Evolutionary conservation across 2,888 invertebrate genomes (phyloP).

Genomic region (Lithophane leautieri): DNA sequence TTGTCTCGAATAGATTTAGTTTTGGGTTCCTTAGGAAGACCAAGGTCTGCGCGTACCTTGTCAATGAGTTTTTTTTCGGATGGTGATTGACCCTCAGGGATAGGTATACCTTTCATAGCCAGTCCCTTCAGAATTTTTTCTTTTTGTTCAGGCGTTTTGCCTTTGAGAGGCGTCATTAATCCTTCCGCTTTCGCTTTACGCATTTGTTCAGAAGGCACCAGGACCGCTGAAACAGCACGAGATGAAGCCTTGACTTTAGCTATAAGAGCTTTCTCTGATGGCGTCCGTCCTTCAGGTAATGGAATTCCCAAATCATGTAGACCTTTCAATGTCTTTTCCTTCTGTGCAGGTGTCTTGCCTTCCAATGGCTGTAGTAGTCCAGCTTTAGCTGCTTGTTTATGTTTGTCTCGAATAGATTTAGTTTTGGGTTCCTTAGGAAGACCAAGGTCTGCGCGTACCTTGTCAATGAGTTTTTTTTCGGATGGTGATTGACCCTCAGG

Average conservation of each 20-base stretch:
- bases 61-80: too few relatives aligned
- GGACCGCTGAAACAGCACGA: too few relatives aligned
- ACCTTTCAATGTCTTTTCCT: slow-evolving; percentile 63
- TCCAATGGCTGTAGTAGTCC: slow-evolving; percentile 10
- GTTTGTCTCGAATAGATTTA: background rate
- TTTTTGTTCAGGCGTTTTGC: background rate
- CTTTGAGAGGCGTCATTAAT: slow-evolving; percentile 28
- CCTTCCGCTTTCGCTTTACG: too few relatives aligned
- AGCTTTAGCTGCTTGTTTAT: slow-evolving; percentile 15
- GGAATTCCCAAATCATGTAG: slow-evolving; percentile 49
- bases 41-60: too few relatives aligned
- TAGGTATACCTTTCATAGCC: slow-evolving; percentile 16
- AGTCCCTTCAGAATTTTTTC: slow-evolving; percentile 65
- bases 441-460: slow-evolving; percentile 11
- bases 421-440: slow-evolving; percentile 23
- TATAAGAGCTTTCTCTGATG: slow-evolving; percentile 64
- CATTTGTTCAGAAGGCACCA: too few relatives aligned
- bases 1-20: too few relatives aligned
- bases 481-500: slow-evolving; percentile 58
- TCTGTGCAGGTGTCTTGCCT: slow-evolving; percentile 50
- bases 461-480: slow-evolving; percentile 17
- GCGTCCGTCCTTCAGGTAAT: slow-evolving; percentile 50
- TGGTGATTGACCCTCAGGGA: too few relatives aligned
- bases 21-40: too few relatives aligned
- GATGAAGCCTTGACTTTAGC: background rate